These are phyloP conservation scores for Astreopora myriophthalma DNA, from an alignment of 64 coral and sea anemone species.

Conservation along the genomic window DNA sequence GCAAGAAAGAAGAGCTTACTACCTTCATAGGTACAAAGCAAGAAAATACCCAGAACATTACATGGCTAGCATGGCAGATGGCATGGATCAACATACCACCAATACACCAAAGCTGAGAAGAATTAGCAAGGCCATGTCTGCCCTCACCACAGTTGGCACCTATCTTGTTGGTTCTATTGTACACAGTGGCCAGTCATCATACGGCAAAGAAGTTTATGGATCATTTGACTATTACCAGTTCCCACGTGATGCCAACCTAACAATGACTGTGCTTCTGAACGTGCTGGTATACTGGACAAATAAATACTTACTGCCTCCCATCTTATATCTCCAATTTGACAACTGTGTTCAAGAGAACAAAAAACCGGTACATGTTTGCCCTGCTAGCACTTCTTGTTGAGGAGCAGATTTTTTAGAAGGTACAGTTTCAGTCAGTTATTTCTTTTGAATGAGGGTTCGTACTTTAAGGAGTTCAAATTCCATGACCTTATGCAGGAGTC, in stretches of 20 bases:
- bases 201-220: slow-evolving; percentile 61
- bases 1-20: slow-evolving; percentile 38
- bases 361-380: background rate
- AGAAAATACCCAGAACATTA: background rate
- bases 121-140: background rate
- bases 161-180: background rate
- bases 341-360: background rate
- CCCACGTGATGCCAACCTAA: slow-evolving; percentile 63
- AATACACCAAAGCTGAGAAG: background rate
- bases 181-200: slow-evolving; percentile 31
- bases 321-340: background rate
- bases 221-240: slow-evolving; percentile 70
- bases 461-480: too few species aligned
- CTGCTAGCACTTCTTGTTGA: background rate
- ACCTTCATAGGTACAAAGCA: background rate
- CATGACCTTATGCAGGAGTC: too few species aligned
- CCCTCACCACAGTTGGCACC: background rate
- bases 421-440: background rate
- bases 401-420: background rate
- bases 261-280: slow-evolving; percentile 17
- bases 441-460: background rate
- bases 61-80: slow-evolving; percentile 5
- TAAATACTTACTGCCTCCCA: background rate
- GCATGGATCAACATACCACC: slow-evolving; percentile 53
- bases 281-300: slow-evolving; percentile 17